Evolutionary conservation across 2,113 vertebrate species (phyloP), one percentile per base, ranked within the genome.

Genomic region (Hemicordylus capensis): DNA sequence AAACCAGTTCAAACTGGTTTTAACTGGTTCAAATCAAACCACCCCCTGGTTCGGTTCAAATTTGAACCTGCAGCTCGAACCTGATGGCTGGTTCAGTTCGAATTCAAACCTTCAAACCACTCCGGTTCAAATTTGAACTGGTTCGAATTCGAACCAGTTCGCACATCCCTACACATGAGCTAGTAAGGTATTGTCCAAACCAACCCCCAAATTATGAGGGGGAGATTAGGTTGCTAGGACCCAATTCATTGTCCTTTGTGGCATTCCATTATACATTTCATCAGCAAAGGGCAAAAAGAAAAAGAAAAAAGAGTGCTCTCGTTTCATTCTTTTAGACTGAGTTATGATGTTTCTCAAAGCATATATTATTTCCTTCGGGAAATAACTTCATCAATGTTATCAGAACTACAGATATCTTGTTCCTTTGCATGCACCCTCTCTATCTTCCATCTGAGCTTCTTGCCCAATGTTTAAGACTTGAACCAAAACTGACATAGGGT

Each of bases 401-500:
- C 76, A 80, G 81, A 76, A 92, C 87, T 0, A 0, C 72, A 95
- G 83, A 54, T 80, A 69, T 2, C 3, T 42, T 80, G 76, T 88
- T 80, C 77, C 76, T 14, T 86, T 77, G 82, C 61, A 74, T 83
- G 86, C 89, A 83, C 84, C 77, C 88, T 93, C 70, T 63, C 3
- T 9, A 93, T 61, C 48, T 2, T 66, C 10, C 0, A 34, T 73
- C n/a, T 26, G 0, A 90, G 56, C n/a, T 74, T 88, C 17, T 10
- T 70, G 90, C n/a, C n/a, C n/a, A 42, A 1, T 0, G 42, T 92
- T 87, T 90, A 76, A 93, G 90, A 92, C 87, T 80, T 59, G 74
- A 93, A 88, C 80, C 85, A 69, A 84, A 20, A 84, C 31, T 87
- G 88, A 89, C 88, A 77, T 26, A 42, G 81, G 75, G 90, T 89